These are phyloP conservation scores for Holothuria leucospilota DNA, from an alignment of 53 echinoderm and acorn worm species.

Conservation along the genomic window DNA sequence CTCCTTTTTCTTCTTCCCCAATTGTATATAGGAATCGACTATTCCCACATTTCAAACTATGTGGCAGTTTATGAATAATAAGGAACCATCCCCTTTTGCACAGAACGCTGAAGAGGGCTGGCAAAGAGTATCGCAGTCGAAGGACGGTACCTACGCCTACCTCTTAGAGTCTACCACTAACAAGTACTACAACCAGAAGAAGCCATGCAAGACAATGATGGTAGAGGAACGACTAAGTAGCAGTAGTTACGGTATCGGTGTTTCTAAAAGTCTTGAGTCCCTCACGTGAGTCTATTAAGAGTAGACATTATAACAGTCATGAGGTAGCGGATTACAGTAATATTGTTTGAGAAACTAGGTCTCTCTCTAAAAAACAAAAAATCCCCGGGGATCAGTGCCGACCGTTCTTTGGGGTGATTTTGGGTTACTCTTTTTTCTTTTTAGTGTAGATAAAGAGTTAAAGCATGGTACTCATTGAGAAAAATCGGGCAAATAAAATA, in stretches of 20 bases:
- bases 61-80: constrained; percentile 90
- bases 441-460: too few relatives aligned
- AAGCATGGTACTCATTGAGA: too few relatives aligned
- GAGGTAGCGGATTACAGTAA: too few relatives aligned
- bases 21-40: constrained; percentile 61
- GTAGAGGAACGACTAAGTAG: constrained; percentile 75
- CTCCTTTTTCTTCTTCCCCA: not conserved
- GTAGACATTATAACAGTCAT: not conserved
- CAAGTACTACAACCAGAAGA: constrained; percentile 65
- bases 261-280: constrained; percentile 73
- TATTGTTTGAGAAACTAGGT: too few relatives aligned
- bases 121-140: constrained; percentile 68
- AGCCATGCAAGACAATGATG: constrained; percentile 78
- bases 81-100: constrained; percentile 68
- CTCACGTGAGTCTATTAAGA: constrained; percentile 61
- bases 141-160: constrained; percentile 86
- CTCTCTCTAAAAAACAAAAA: too few relatives aligned
- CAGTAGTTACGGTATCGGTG: constrained; percentile 87
- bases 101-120: constrained; percentile 74
- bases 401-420: too few relatives aligned
- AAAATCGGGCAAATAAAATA: too few relatives aligned
- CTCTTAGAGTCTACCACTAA: constrained; percentile 85
- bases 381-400: too few relatives aligned
- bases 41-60: constrained; percentile 80
- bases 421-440: too few relatives aligned